These are phyloP conservation scores for Aldrovandia affinis DNA, from an alignment of 2,797 vertebrate species.

Conservation along the genomic window DNA sequence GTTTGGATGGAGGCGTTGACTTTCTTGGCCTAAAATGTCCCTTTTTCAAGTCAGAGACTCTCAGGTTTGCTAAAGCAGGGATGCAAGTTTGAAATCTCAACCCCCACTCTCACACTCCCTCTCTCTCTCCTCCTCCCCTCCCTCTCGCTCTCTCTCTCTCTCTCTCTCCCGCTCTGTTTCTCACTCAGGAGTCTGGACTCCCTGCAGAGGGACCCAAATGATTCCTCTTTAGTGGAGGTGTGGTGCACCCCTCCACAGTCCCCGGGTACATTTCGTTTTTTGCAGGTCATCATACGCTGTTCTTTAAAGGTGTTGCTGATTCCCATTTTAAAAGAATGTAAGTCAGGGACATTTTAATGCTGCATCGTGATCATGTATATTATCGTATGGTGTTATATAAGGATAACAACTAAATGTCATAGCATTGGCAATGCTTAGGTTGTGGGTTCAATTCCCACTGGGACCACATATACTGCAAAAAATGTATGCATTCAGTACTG, in stretches of 20 bases:
- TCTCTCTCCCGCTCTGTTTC: not conserved
- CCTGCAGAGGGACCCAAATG: not conserved
- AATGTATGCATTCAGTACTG: too few relatives aligned
- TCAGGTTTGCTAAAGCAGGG: not conserved
- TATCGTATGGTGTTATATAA: not conserved
- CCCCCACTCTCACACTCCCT: not conserved
- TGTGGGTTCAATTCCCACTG: too few relatives aligned
- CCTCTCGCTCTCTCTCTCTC: not conserved
- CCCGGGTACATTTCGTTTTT: slow-evolving; percentile 35
- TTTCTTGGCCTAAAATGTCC: too few relatives aligned
- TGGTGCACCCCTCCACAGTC: slow-evolving; percentile 61
- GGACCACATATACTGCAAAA: too few relatives aligned
- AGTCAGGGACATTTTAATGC: not conserved
- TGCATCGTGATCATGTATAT: not conserved
- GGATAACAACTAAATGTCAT: not conserved
- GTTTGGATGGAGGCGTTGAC: too few relatives aligned
- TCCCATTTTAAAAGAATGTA: not conserved
- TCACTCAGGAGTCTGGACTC: slow-evolving; percentile 48
- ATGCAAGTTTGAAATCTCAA: not conserved
- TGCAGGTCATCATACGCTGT: not conserved
- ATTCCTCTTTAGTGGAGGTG: slow-evolving; percentile 51
- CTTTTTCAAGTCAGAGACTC: too few relatives aligned
- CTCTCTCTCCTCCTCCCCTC: not conserved
- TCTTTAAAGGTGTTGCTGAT: not conserved
- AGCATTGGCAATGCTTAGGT: too few relatives aligned